Conservation (phyloP, 2,113 vertebrate species). For the Vulpes vulpes region DNA sequence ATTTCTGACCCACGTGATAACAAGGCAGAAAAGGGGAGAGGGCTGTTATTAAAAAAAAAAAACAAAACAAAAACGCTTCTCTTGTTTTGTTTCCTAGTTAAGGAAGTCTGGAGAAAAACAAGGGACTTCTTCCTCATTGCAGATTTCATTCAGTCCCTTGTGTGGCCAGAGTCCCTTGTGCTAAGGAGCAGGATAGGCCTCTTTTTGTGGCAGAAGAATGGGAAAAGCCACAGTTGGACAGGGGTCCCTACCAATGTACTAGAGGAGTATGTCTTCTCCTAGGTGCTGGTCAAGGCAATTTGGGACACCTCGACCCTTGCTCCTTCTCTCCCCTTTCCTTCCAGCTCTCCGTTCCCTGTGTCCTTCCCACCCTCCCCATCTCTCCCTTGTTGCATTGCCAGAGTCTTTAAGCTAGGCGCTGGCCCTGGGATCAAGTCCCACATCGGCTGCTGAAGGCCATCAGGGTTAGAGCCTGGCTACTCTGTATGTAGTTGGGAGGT, state of each 20-base stretch:
- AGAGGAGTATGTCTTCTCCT: neutral
- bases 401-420: neutral
- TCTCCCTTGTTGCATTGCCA: neutral
- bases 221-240: neutral
- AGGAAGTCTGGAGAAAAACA: constrained; percentile 40
- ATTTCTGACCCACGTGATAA: constrained; percentile 41
- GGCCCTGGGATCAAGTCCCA: no score
- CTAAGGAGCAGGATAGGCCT: neutral
- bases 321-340: neutral
- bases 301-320: neutral
- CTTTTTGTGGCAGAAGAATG: constrained; percentile 13
- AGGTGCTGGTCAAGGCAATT: neutral
- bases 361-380: neutral
- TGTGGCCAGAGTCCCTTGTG: neutral
- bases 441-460: neutral
- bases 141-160: constrained; percentile 8
- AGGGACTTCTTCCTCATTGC: constrained; percentile 11
- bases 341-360: neutral
- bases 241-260: neutral
- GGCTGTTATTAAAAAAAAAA: constrained; percentile 8
- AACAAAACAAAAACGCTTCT: neutral
- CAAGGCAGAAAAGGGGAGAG: neutral
- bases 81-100: constrained; percentile 12
- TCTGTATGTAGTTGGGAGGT: neutral
- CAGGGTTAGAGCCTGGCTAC: neutral